Base-by-base conservation (phyloP, 2,797 vertebrate genomes). In the Naso thynnoides region DNA sequence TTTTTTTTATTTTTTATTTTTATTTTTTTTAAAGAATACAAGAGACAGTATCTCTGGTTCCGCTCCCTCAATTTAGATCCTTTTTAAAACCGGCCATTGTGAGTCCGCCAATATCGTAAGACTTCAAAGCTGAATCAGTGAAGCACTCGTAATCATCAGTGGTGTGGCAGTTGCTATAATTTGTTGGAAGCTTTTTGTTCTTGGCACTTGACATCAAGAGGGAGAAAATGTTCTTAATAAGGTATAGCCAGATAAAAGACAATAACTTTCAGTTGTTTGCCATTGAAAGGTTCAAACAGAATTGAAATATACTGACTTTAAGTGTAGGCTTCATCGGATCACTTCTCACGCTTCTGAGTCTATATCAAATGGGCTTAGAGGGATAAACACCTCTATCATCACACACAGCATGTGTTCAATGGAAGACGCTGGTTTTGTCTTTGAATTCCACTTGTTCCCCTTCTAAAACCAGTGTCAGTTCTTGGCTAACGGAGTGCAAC, bases 401-500 rank as follows among this genome's bases (percentile, higher is more conserved):
- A 11, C 9, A 11, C 33, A 15, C 59, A 66, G 70, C 69, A 29
- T 14, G 15, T 33, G 38, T 63, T 79, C 26, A 36, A 16, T 49
- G 41, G 70, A 56, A 45, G 50, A 42, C 33, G 2, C 24, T 10
- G 13, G 36, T 41, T 67, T 70, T 24, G 31, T 73, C 67, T 70
- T 61, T 0, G 11, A 62, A 74, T 72, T 66, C 41, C 53, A 49
- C 63, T 76, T 13, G 8, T 66, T 64, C 59, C 64, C 47, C 70
- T n/a, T 57, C 9, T 50, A 57, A 70, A 74, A 70, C 66, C 62
- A 31, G 72, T 79, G 82, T 86, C 79, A 71, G 82, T 47, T 72
- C 70, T 73, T 72, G 71, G 84, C 73, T 68, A 73, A 88, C 82
- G 26, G 33, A 80, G 78, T 47, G 1, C 47, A 77, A 70, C 73